Evolutionary conservation across 2,888 invertebrate species (phyloP).

Genomic region (Orgyia antiqua): DNA sequence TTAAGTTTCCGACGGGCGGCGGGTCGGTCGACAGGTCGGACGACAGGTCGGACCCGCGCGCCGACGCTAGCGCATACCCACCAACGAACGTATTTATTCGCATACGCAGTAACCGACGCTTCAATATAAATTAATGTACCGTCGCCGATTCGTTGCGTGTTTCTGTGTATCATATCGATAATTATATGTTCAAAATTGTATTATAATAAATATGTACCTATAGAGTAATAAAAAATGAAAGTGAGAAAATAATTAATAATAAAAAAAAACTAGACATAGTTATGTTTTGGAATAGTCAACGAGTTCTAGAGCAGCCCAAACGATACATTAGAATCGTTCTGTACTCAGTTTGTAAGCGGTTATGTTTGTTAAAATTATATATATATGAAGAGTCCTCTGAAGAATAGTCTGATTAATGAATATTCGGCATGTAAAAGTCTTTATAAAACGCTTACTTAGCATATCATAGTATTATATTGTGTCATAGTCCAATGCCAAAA

Average conservation of each 20-base stretch:
- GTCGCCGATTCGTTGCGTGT: constrained; percentile 73
- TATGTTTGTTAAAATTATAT: constrained; percentile 77
- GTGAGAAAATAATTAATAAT: constrained; percentile 76
- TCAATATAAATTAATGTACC: constrained; percentile 67
- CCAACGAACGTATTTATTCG: constrained; percentile 69
- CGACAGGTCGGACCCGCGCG: constrained; percentile 11
- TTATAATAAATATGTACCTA: constrained; percentile 74
- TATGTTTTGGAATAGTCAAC: constrained; percentile 69
- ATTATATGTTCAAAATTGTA: constrained; percentile 76
- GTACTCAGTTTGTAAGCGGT: constrained; percentile 74
- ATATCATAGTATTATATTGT: constrained; percentile 79
- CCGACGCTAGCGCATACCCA: constrained; percentile 40
- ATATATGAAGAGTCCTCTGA: constrained; percentile 77
- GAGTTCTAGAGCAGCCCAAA: constrained; percentile 63
- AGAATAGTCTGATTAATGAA: constrained; percentile 78
- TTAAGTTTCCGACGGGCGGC: constrained; percentile 22
- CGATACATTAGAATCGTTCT: constrained; percentile 59
- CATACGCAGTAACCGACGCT: constrained; percentile 69
- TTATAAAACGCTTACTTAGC: constrained; percentile 79
- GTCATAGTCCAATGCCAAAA: constrained; percentile 79
- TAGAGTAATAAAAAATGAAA: constrained; percentile 74
- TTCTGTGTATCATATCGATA: constrained; percentile 76
- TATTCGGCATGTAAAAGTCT: constrained; percentile 79
- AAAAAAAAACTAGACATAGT: constrained; percentile 73
- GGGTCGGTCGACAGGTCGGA: constrained; percentile 25